phyloP scores from a whole-genome alignment of 2,797 vertebrate genomes.

The Falco peregrinus region DNA sequence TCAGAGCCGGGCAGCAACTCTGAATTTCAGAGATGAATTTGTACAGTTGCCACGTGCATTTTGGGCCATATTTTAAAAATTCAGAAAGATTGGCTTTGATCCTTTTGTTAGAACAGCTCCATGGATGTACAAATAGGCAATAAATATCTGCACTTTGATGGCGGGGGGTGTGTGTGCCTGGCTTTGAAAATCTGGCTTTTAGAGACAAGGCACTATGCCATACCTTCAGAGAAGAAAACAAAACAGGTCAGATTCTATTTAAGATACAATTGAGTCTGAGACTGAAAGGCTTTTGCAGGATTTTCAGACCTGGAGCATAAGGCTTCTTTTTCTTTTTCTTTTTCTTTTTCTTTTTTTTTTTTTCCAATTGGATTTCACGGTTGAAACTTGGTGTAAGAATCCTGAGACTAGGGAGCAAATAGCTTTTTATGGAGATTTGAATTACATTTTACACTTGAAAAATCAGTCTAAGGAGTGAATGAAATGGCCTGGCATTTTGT shows the following conservation, averaged over 20 bases:
- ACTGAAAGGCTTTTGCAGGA: not conserved
- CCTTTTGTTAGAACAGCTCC: not conserved
- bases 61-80: not conserved
- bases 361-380: slow-evolving; percentile 28
- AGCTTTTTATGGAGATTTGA: slow-evolving; percentile 62
- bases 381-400: slow-evolving; percentile 24
- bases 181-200: not conserved
- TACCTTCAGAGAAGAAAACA: not conserved
- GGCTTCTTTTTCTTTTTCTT: not conserved
- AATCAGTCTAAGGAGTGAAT: not conserved
- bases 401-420: slow-evolving; percentile 34
- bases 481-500: not conserved
- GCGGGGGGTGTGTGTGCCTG: fast-evolving
- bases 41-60: not conserved
- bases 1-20: not conserved
- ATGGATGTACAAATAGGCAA: not conserved
- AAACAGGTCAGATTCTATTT: not conserved
- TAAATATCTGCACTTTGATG: not conserved
- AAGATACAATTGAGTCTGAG: not conserved
- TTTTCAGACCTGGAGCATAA: slow-evolving; percentile 10
- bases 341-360: not conserved
- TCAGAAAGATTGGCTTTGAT: not conserved
- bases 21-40: not conserved
- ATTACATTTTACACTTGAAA: slow-evolving; percentile 53
- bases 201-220: not conserved